Base-by-base conservation (phyloP, 2,113 vertebrate genomes). In the Podilymbus podiceps region DNA sequence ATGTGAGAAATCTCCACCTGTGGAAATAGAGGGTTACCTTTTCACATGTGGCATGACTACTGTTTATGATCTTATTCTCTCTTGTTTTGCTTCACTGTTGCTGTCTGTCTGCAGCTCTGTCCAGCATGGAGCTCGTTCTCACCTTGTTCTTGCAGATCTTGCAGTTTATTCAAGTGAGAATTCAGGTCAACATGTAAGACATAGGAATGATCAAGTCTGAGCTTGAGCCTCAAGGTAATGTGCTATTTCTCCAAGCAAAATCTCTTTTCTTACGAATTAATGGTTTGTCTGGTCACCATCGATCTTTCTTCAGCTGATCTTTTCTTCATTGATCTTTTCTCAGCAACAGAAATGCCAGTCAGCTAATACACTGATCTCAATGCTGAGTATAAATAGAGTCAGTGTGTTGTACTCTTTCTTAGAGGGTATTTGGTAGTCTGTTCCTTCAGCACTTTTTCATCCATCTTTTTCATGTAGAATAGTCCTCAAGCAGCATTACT, bases 251-350 rank as follows among this genome's bases (percentile, higher is more conserved):
- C 77, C 90, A 89, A 95, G 93, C 50, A 88, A 88, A 97, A 91
- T 85, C 87, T 89, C 81, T 92, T 93, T 89, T 95, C 80, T 94
- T 89, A 83, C 71, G 78, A 92, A 96, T 95, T 96, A 95, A 95
- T 90, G 90, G 90, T 91, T 95, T 95, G 67, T 92, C 96, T 96
- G 91, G 91, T 94, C 89, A 80, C 58, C 42, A 96, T 92, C 30
- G 55, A 95, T 94, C 97, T 95, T 94, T 90, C 78, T 95, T 79
- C 87, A 92, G 89, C 82, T 88, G 95, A 79, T 96, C 85, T 91
- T 91, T 78, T 95, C 91, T 87, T 82, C 91, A 96, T 88, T 97
- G 95, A 97, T 96, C 95, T 94, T 94, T 95, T 73, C 93, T 93
- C 77, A 93, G 92, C 74, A 22, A 55, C 67, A 94, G 94, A 67